These are phyloP conservation scores for Argynnis bischoffii DNA, from an alignment of 2,888 invertebrate genomes.

Conservation along the genomic window DNA sequence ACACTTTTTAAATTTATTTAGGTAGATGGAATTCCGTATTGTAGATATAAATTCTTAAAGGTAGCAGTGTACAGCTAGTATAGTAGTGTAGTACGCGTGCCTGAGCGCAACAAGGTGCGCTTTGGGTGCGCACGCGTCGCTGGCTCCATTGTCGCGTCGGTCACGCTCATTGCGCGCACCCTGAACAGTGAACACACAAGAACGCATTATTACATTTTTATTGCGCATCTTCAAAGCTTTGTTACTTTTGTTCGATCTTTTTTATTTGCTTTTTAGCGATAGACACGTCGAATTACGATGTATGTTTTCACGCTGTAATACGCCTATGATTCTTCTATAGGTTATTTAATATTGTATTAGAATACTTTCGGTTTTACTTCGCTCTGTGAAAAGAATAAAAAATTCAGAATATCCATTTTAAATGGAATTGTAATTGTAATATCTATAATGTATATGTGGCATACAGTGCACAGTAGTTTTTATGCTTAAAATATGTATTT, in stretches of 20 bases:
- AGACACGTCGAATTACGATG: constrained; percentile 68
- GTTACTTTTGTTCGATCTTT: constrained; percentile 68
- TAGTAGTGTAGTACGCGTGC: constrained; percentile 28
- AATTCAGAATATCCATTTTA: constrained; percentile 22
- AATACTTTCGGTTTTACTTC: constrained; percentile 24
- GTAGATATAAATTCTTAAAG: neutral
- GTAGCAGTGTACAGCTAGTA: constrained; percentile 18
- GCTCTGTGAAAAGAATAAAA: constrained; percentile 22
- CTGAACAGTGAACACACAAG: constrained; percentile 62
- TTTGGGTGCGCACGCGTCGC: constrained; percentile 68
- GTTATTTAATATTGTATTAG: constrained; percentile 36
- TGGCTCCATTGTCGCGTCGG: constrained; percentile 69
- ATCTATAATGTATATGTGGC: neutral
- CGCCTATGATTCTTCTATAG: constrained; percentile 61
- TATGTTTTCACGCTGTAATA: constrained; percentile 79
- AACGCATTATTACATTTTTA: constrained; percentile 77
- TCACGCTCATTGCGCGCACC: constrained; percentile 66
- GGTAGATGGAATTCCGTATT: neutral
- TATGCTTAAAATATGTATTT: too few relatives aligned
- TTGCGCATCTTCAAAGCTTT: constrained; percentile 79
- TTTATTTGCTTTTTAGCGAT: constrained; percentile 71
- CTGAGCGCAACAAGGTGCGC: constrained; percentile 60
- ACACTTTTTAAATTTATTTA: neutral
- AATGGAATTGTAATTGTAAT: constrained; percentile 11
- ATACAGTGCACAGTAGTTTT: too few relatives aligned